phyloP scores from a whole-genome alignment of 2,888 invertebrate species.

The Campoletis raptor region DNA sequence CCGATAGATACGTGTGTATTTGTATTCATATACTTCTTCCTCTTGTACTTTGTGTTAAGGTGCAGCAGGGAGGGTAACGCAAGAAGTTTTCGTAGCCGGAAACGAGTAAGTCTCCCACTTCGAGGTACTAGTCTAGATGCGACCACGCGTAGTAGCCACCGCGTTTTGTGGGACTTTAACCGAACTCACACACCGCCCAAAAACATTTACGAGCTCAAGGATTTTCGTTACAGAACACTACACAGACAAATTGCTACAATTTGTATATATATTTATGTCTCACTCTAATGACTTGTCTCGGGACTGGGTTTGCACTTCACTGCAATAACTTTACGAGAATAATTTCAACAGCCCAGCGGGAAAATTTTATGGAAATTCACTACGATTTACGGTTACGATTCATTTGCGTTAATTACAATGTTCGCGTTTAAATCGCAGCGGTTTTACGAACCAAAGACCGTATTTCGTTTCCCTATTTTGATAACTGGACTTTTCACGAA shows the following conservation, averaged over 20 bases:
- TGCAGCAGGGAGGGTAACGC: constrained; percentile 53
- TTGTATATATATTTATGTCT: constrained; percentile 2
- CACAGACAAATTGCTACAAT: not conserved
- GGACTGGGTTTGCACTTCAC: constrained; percentile 36
- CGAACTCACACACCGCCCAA: not conserved
- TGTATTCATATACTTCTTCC: constrained; percentile 9
- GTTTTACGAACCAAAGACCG: not conserved
- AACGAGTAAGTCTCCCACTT: constrained; percentile 71
- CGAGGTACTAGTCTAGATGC: constrained; percentile 14
- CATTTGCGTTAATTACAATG: constrained; percentile 4
- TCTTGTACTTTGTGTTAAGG: not conserved
- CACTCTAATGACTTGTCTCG: constrained; percentile 51
- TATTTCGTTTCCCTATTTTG: not conserved
- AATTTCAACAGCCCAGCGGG: not conserved
- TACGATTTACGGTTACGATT: constrained; percentile 16
- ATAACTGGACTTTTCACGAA: not conserved
- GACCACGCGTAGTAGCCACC: constrained; percentile 31
- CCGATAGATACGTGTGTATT: not conserved
- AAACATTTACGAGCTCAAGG: constrained; percentile 58
- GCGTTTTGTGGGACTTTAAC: constrained; percentile 16
- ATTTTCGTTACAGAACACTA: constrained; percentile 48
- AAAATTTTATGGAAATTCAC: constrained; percentile 13
- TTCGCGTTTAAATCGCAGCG: not conserved
- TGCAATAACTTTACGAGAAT: constrained; percentile 18
- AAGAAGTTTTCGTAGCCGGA: constrained; percentile 74